Conservation (phyloP, 2,888 invertebrate species). For the Drosophila ezoana region DNA sequence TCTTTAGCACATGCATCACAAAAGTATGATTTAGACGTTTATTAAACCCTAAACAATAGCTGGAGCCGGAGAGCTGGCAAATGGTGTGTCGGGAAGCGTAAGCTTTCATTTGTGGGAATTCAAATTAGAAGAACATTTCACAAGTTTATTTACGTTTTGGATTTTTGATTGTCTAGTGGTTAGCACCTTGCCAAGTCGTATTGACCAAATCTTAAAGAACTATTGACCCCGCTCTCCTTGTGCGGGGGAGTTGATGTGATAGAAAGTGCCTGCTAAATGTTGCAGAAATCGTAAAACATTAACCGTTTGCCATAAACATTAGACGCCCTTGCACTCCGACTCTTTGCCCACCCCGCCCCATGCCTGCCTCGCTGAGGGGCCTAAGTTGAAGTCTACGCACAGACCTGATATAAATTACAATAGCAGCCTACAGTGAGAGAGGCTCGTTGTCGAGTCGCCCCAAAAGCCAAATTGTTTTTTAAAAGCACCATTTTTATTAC, state of each 20-base stretch:
- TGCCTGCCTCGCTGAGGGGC: not conserved
- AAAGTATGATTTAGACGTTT: slow-evolving; percentile 78
- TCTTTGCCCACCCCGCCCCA: not conserved
- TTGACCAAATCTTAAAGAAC: slow-evolving; percentile 1
- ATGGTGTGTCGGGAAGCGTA: not conserved
- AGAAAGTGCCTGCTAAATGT: slow-evolving; percentile 44
- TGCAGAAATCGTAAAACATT: slow-evolving; percentile 51
- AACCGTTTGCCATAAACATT: slow-evolving; percentile 49
- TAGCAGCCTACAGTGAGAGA: slow-evolving; percentile 47
- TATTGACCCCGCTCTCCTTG: slow-evolving; percentile 21
- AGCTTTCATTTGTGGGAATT: slow-evolving; percentile 70
- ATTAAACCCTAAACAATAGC: slow-evolving; percentile 73
- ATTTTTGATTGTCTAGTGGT: slow-evolving; percentile 52
- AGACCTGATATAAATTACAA: slow-evolving; percentile 71
- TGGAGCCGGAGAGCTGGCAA: slow-evolving; percentile 4
- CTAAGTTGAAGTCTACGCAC: slow-evolving; percentile 50
- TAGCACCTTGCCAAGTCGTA: slow-evolving; percentile 58
- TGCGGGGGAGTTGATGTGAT: slow-evolving; percentile 15
- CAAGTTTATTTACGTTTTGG: slow-evolving; percentile 60
- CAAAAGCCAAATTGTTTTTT: slow-evolving; percentile 82
- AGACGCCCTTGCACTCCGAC: slow-evolving; percentile 36
- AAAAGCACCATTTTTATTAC: slow-evolving; percentile 82
- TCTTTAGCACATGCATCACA: slow-evolving; percentile 79
- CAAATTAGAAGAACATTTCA: slow-evolving; percentile 70
- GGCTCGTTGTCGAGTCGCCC: slow-evolving; percentile 47